Conservation (phyloP, 1,140 invertebrate species). For the Bombus superbus region DNA sequence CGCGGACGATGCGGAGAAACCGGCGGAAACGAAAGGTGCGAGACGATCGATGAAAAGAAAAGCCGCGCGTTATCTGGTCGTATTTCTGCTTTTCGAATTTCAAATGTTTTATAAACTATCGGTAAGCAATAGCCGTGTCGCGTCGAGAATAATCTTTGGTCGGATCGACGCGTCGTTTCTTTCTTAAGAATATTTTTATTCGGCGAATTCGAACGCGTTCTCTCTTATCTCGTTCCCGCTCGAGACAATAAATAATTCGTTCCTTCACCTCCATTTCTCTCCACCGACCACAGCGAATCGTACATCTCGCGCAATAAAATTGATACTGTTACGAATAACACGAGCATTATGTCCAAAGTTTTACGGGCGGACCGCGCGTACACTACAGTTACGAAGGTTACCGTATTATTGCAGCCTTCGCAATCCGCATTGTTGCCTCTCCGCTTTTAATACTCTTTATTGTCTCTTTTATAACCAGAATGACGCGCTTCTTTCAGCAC, state of each 20-base stretch:
- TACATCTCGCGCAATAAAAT: constrained; percentile 67
- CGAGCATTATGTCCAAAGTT: constrained; percentile 64
- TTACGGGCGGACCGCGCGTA: constrained; percentile 59
- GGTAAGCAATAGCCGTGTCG: too few relatives aligned
- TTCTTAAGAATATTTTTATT: constrained; percentile 46
- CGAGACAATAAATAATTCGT: constrained; percentile 1
- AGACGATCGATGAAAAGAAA: too few relatives aligned
- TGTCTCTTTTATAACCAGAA: constrained; percentile 72
- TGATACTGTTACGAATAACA: constrained; percentile 70
- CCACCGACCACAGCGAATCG: constrained; percentile 55
- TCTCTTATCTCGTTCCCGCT: not conserved
- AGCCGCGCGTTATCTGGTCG: accelerated
- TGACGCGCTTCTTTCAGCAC: constrained; percentile 71
- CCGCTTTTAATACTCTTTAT: constrained; percentile 73
- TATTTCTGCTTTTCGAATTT: too few relatives aligned
- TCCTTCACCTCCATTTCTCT: not conserved
- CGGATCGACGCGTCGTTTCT: too few relatives aligned
- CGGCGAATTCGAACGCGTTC: constrained; percentile 5
- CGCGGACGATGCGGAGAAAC: too few relatives aligned
- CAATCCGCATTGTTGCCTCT: constrained; percentile 71
- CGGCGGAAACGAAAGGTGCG: too few relatives aligned
- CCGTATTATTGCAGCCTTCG: constrained; percentile 72
- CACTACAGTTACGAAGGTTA: constrained; percentile 67
- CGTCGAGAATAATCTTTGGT: too few relatives aligned
- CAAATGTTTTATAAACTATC: too few relatives aligned